Evolutionary conservation across 2,797 vertebrate species (phyloP).

Genomic region (Falco columbarius): DNA sequence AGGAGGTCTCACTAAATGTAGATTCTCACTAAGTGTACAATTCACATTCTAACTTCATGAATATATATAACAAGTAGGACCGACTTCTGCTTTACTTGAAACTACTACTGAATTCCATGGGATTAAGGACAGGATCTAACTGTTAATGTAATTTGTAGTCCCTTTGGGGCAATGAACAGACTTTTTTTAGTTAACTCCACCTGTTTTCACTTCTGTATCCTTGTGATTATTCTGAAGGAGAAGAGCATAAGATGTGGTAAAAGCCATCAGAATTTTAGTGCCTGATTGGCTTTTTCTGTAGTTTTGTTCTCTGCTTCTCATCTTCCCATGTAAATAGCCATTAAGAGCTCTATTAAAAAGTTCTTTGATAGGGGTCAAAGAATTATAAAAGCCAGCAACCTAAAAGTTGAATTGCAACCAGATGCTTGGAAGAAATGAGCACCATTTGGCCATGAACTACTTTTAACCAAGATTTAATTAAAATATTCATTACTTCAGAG

Average conservation of each 20-base stretch:
- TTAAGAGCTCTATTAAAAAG: slow-evolving; percentile 24
- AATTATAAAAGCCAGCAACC: slow-evolving; percentile 42
- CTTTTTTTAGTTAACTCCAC: slow-evolving; percentile 14
- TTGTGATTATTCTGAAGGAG: slow-evolving; percentile 6
- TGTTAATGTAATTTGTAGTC: neutral
- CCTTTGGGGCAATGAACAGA: neutral
- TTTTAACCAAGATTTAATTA: slow-evolving; percentile 66
- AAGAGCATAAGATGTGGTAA: neutral
- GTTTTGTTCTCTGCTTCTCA: neutral
- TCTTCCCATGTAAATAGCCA: neutral
- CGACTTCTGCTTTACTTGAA: neutral
- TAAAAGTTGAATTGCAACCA: slow-evolving; percentile 28
- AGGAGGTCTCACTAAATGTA: neutral
- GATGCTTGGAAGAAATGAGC: slow-evolving; percentile 26
- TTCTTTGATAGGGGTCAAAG: slow-evolving; percentile 43
- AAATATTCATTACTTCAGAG: slow-evolving; percentile 64
- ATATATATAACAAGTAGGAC: neutral
- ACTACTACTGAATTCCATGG: neutral
- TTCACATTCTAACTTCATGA: neutral
- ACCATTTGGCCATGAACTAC: slow-evolving; percentile 11
- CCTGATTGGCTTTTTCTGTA: neutral
- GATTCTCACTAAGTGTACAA: neutral
- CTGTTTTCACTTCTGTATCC: slow-evolving; percentile 10
- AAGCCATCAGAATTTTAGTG: neutral
- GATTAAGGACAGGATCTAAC: neutral